Evolutionary conservation across 2,797 vertebrate genomes (phyloP), one percentile per base, ranked within the genome.

Genomic region (Atherinosoma microstoma): DNA sequence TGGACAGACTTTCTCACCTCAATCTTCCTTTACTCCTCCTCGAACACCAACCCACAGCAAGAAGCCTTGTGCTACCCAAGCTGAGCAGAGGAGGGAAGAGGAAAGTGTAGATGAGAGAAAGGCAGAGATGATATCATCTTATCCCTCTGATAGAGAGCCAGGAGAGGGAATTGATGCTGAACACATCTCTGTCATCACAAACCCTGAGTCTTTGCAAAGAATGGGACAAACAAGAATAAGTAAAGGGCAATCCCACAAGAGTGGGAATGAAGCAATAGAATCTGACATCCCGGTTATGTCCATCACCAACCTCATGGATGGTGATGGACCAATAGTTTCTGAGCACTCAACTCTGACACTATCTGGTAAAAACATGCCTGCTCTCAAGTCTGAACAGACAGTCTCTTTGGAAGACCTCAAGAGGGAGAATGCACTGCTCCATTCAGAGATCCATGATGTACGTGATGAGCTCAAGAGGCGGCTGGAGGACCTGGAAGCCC

Each of bases 161-260:
- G 94, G 93, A 12, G 95, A 95, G 79, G 95, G 95, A 73, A 95
- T 95, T 0, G 95, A 96, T 74, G 91, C 94, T 0, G 94, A 95
- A 77, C 90, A 94, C 70, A 92, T 94, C 49, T 64, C 36, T 27
- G 69, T 58, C 35, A 40, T 81, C 32, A 74, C 78, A 58, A 76
- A 88, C 64, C 78, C 83, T 3, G 87, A 94, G 42, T 24, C 62
- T 66, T 80, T 75, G 36, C 56, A 74, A 57, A 75, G 54, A 64
- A 51, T 13, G 70, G 64, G 8, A 80, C 51, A 61, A 35, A 73
- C 53, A 65, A 72, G 27, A 62, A 78, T 30, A 47, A 66, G 56
- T 58, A 70, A 77, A 2, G 62, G 72, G 10, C 70, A 62, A 38
- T 53, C 74, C 16, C 67, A 64, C n/a, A 62, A 60, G 36, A 78